These are phyloP conservation scores for Tinea trinotella DNA, from an alignment of 2,888 invertebrate genomes.

Conservation along the genomic window DNA sequence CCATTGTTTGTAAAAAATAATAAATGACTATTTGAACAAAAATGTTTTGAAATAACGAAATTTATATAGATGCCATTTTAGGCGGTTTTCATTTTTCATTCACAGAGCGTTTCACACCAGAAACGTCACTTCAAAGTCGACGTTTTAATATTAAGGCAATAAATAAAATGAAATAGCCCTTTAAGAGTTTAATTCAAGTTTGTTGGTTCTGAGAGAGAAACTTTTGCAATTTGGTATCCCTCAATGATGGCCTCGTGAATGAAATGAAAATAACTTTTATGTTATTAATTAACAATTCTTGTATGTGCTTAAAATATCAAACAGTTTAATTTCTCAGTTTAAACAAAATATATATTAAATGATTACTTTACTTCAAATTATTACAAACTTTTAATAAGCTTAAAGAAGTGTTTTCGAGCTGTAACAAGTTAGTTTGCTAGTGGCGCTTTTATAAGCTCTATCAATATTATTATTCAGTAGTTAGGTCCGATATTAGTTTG, in stretches of 20 bases:
- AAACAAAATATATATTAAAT: too few species aligned
- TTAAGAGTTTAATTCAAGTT: conserved; percentile 32
- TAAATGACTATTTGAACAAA: neutral
- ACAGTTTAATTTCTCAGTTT: neutral
- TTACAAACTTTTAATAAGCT: too few species aligned
- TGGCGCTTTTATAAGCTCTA: too few species aligned
- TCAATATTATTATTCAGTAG: too few species aligned
- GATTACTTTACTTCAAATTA: too few species aligned
- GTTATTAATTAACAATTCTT: conserved; percentile 16
- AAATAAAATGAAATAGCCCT: conserved; percentile 39
- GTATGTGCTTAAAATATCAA: neutral
- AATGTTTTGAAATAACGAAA: neutral
- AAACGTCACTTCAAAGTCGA: conserved; percentile 25
- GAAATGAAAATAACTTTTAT: conserved; percentile 35
- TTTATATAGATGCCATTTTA: neutral
- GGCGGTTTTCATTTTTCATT: conserved; percentile 24
- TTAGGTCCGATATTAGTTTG: too few species aligned
- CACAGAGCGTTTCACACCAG: conserved; percentile 22
- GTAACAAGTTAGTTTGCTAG: too few species aligned
- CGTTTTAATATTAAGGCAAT: conserved; percentile 21
- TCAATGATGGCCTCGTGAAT: conserved; percentile 45
- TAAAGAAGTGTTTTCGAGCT: too few species aligned
- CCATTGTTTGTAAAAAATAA: conserved; percentile 7
- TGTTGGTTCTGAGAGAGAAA: conserved; percentile 36
- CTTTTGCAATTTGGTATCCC: conserved; percentile 43